These are phyloP conservation scores for Myotis findleyi DNA, from an alignment of 2,797 vertebrate genomes.

Conservation along the genomic window DNA sequence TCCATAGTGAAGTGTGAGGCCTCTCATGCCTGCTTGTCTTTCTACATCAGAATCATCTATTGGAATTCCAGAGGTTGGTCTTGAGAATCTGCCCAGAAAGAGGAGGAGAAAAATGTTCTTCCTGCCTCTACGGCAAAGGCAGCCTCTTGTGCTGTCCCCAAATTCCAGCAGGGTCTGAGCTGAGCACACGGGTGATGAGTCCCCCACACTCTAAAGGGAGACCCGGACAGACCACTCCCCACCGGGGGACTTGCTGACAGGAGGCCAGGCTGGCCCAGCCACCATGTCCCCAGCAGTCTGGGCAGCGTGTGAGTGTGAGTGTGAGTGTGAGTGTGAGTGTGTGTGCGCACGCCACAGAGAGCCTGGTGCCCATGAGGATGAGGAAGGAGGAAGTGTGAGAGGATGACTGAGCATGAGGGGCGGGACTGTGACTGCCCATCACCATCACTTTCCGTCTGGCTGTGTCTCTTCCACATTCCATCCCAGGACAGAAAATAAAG, in stretches of 20 bases:
- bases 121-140: not conserved
- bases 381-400: not conserved
- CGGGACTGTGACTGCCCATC: not conserved
- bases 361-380: not conserved
- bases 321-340: not conserved
- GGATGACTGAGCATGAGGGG: not conserved
- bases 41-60: not conserved
- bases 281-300: not conserved
- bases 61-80: not conserved
- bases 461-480: not conserved
- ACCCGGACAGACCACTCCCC: not conserved
- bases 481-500: not conserved
- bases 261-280: not conserved
- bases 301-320: not conserved
- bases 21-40: not conserved
- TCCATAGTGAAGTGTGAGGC: not conserved
- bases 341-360: not conserved
- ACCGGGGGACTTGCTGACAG: not conserved
- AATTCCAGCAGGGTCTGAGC: not conserved
- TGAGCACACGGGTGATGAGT: not conserved
- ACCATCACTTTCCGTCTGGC: not conserved
- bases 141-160: not conserved
- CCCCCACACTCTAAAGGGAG: not conserved
- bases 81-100: not conserved
- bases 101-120: not conserved